These are phyloP conservation scores for Illadopsis cleaveri DNA, from an alignment of 2,113 vertebrate genomes.

Conservation along the genomic window DNA sequence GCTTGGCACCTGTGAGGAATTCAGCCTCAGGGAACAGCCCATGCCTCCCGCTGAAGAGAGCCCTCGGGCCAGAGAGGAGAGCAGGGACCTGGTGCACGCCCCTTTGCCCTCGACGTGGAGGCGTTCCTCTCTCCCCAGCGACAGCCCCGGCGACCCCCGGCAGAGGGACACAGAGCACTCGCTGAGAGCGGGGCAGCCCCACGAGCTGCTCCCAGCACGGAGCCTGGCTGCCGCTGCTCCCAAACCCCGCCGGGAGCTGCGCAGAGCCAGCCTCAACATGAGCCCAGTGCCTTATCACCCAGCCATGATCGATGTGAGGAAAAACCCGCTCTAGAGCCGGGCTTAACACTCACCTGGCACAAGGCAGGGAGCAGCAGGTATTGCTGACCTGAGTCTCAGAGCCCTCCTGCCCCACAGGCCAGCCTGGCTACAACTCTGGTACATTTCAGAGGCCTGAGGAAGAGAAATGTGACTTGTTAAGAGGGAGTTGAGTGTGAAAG, in stretches of 20 bases:
- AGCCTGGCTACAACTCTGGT: background rate
- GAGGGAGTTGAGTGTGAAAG: background rate
- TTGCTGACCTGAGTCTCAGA: fast-evolving
- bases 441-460: background rate
- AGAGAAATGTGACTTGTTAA: background rate
- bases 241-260: slow-evolving; percentile 80
- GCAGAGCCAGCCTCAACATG: slow-evolving; percentile 78
- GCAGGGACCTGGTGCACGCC: slow-evolving; percentile 83
- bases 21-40: background rate
- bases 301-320: slow-evolving; percentile 89
- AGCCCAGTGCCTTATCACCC: slow-evolving; percentile 71
- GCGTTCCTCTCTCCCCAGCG: slow-evolving; percentile 86
- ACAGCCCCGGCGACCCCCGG: slow-evolving; percentile 80
- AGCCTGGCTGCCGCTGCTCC: slow-evolving; percentile 50
- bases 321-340: slow-evolving; percentile 81
- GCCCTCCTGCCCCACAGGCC: background rate
- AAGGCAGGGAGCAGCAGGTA: background rate
- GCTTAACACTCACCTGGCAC: fast-evolving
- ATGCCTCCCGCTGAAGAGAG: slow-evolving; percentile 64
- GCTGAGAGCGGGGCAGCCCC: slow-evolving; percentile 59
- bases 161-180: slow-evolving; percentile 66
- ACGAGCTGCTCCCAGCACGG: background rate
- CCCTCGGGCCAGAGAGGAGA: slow-evolving; percentile 75
- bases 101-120: slow-evolving; percentile 89
- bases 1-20: slow-evolving; percentile 37